Base-by-base conservation (phyloP, 2,888 invertebrate genomes). In the Diachrysia chrysitis region DNA sequence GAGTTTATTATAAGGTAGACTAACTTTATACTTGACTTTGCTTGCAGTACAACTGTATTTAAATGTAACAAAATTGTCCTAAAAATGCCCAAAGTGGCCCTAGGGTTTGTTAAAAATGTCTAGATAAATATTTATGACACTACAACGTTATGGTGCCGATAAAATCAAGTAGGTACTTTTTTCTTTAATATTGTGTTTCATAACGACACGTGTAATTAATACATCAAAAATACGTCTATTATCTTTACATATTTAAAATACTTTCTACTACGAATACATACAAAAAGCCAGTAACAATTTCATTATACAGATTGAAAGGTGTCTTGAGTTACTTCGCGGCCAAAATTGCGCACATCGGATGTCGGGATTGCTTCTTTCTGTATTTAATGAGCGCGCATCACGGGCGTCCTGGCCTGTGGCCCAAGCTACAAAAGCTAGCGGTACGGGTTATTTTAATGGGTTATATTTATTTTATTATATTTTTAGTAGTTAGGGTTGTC, bases 381-480 rank as follows among this genome's bases (percentile, higher is more conserved):
- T 84, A 85, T 87, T 86, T 92, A 92, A 93, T 92, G 92, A 92
- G 88, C 81, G 78, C 81, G 81, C 87, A 90, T 90, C 93, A 91
- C 87, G 92, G 84, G 82, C 78, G 84, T 68, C 76, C 79, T 66
- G 53, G 66, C 42, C 42, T 71, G 48, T 84, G 87, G 83, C 53
- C 42, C 66, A 84, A 85, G 79, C 58, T 56, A 63, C 21, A 66
- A 71, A 66, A 57, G 37, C 6, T n/a, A 9, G 66, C 65, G 60
- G 37, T 42, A 32, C 46, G 16, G 12, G 21, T 19, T 51, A 16
- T 46, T 9, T 17, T 7, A 17, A 46, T 46, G 17, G 1, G 7
- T 1, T 46, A 2, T 17, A 17, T 46, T 46, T n/a, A 17, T 46
- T 6, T 17, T n/a, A n/a, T 17, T 7, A 25, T 25, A 25, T 25